These are phyloP conservation scores for Piezodorus guildinii DNA, from an alignment of 1,140 invertebrate genomes.

Conservation along the genomic window DNA sequence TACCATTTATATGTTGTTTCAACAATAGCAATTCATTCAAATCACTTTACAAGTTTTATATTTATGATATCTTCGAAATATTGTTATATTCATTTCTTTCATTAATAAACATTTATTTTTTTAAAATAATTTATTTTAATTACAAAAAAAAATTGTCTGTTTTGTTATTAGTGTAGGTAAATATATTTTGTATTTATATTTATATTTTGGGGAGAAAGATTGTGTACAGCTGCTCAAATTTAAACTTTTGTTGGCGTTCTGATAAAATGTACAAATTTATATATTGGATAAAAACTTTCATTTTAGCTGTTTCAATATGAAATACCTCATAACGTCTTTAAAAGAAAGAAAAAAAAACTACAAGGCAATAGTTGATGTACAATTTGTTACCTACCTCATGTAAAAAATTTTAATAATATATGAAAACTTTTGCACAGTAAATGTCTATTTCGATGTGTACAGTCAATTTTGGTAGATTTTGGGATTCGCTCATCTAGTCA, in stretches of 20 bases:
- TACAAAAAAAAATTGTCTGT: neutral
- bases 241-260: conserved; percentile 9
- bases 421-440: conserved; percentile 11
- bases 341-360: neutral
- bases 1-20: too few species aligned
- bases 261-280: conserved; percentile 8
- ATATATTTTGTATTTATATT: conserved; percentile 12
- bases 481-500: conserved; percentile 17
- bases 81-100: neutral
- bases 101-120: conserved; percentile 1
- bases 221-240: conserved; percentile 11
- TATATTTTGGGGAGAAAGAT: conserved; percentile 12
- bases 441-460: conserved; percentile 7
- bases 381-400: conserved; percentile 21
- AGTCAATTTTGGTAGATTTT: conserved; percentile 14
- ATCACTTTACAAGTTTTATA: too few species aligned
- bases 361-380: conserved; percentile 20
- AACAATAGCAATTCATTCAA: too few species aligned
- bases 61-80: neutral
- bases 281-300: conserved; percentile 9
- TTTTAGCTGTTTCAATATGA: neutral
- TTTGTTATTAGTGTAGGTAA: conserved; percentile 13
- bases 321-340: conserved; percentile 1
- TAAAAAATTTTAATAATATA: conserved; percentile 10
- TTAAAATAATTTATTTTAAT: neutral